A percentile compares a stretch with the other conserved stretches of the same genome.
These are phyloP conservation scores for Monarcha castaneiventris DNA, from an alignment of 2,113 vertebrate species.

Conservation along the genomic window DNA sequence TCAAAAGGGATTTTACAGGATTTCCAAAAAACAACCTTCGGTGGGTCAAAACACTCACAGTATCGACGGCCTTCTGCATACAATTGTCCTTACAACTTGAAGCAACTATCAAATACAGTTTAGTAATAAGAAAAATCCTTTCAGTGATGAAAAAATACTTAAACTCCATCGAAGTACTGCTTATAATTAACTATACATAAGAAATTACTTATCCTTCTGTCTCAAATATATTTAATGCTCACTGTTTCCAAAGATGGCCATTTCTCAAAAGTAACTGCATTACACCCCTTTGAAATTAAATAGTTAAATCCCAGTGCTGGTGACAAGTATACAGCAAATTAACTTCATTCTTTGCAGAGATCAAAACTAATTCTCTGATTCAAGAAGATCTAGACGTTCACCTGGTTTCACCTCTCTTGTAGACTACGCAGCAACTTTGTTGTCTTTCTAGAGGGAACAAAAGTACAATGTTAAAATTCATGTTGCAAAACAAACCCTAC, in stretches of 20 bases:
- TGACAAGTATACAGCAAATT: constrained; percentile 87
- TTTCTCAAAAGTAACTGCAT: constrained; percentile 74
- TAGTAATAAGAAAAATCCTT: constrained; percentile 83
- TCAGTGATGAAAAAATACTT: constrained; percentile 89
- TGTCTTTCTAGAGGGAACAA: constrained; percentile 87
- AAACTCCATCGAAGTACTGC: constrained; percentile 80
- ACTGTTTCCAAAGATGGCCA: constrained; percentile 75
- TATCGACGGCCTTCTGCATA: constrained; percentile 84
- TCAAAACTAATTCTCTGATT: constrained; percentile 77
- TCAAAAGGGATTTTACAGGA: constrained; percentile 77
- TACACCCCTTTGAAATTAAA: constrained; percentile 77
- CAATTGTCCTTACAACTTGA: constrained; percentile 74
- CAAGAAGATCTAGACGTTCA: constrained; percentile 75
- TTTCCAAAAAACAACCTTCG: constrained; percentile 82
- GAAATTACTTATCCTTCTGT: constrained; percentile 80
- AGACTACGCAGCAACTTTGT: constrained; percentile 94
- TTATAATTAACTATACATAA: constrained; percentile 81
- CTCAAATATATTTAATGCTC: constrained; percentile 82
- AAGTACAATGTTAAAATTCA: constrained; percentile 1
- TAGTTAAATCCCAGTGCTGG: constrained; percentile 87
- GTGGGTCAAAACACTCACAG: constrained; percentile 86
- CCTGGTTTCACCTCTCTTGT: constrained; percentile 60
- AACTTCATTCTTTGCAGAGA: constrained; percentile 84
- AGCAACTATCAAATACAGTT: constrained; percentile 84
- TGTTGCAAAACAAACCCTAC: not conserved